phyloP scores from a whole-genome alignment of 1,140 invertebrate species.

The Ostrea edulis region DNA sequence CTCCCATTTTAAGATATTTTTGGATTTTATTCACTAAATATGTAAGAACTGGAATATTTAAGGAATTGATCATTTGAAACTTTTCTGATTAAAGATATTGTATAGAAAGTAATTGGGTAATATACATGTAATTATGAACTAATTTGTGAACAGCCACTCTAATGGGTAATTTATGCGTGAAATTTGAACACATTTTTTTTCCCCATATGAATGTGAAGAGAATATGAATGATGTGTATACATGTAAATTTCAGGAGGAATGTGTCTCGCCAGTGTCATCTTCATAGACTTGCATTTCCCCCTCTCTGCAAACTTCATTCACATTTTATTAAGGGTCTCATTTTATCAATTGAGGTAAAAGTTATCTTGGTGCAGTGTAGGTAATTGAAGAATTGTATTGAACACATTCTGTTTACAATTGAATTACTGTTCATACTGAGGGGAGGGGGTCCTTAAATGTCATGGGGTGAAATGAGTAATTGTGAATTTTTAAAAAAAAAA shows the following conservation, averaged over 20 bases:
- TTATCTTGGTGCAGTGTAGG: not conserved
- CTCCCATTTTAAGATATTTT: not conserved
- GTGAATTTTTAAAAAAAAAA: too few relatives aligned
- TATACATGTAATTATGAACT: not conserved
- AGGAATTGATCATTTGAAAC: not conserved
- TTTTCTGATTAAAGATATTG: not conserved
- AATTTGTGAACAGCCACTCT: not conserved
- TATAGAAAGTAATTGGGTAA: not conserved
- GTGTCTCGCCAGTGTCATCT: not conserved
- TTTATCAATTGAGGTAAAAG: not conserved
- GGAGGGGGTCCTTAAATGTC: too few relatives aligned
- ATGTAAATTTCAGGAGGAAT: not conserved
- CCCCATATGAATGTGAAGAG: not conserved
- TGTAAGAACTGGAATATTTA: not conserved
- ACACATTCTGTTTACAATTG: not conserved
- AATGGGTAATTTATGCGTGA: not conserved
- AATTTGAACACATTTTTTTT: not conserved
- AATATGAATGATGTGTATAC: not conserved
- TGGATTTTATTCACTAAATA: not conserved
- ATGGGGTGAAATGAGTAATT: too few relatives aligned
- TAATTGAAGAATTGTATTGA: not conserved
- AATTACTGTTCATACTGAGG: too few relatives aligned
- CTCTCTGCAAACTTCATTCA: not conserved
- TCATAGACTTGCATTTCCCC: not conserved
- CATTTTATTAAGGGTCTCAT: not conserved